Evolutionary conservation across 2,797 vertebrate species (phyloP).

Genomic region (Malurus splendens): DNA sequence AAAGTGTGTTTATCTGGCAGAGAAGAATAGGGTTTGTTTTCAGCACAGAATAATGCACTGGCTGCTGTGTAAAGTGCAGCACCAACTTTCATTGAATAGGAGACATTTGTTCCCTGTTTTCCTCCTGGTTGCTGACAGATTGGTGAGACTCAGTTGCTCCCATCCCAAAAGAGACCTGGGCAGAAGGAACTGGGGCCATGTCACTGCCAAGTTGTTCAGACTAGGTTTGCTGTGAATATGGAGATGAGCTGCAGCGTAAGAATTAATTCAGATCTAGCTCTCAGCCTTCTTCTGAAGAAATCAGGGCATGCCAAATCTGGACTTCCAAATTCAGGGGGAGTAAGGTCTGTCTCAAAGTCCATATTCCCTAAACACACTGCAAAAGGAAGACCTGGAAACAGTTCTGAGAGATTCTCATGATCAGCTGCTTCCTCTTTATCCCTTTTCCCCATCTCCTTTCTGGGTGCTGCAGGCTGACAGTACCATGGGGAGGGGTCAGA

Average conservation of each 20-base stretch:
- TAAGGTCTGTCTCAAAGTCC: not conserved
- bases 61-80: not conserved
- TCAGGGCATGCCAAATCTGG: not conserved
- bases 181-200: not conserved
- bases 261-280: not conserved
- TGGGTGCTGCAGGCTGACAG: not conserved
- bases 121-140: not conserved
- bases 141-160: not conserved
- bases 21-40: constrained; percentile 54
- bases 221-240: not conserved
- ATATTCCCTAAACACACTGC: not conserved
- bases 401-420: not conserved
- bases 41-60: constrained; percentile 7
- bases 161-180: not conserved
- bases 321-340: not conserved
- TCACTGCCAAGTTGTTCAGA: not conserved
- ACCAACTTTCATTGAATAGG: not conserved
- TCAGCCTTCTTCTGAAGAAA: not conserved
- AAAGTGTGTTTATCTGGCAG: constrained; percentile 39
- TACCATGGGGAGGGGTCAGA: not conserved
- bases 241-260: not conserved
- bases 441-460: not conserved
- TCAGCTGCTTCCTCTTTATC: not conserved
- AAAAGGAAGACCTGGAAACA: not conserved
- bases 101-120: not conserved